Base-by-base conservation (phyloP, 2,888 invertebrate species). In the Ochropleura leucogaster region DNA sequence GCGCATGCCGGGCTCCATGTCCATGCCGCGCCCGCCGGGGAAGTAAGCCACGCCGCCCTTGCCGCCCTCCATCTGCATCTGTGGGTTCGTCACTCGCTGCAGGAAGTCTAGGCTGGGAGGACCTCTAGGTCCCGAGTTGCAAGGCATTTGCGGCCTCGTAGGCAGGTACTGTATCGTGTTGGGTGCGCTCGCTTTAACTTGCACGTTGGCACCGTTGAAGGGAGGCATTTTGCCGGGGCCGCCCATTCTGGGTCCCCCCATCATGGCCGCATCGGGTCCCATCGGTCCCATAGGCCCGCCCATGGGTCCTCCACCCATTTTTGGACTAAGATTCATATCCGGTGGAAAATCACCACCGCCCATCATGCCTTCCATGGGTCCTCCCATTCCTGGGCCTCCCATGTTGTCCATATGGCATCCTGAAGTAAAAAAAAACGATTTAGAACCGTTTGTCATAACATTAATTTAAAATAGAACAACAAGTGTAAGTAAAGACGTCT, bases 161-260 rank as follows among this genome's bases (percentile, higher is more conserved):
- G 99, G 99, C 93, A 99, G 97, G 97, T 99, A 99, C 97, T 99
- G 99, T 92, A 99, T 99, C 55, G 99, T 99, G 95, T 99, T 99
- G 0, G 99, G 99, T 16, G 99, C 99, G 94, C 98, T 99, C 14
- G 99, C 98, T 95, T 99, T 99, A 46, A 99, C 99, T 95, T 99
- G 98, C 60, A 99, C 98, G 94, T 98, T 99, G 14, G 96, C 96
- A 12, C 96, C 97, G 91, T 97, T 97, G 89, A 97, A 97, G 12
- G 97, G 97, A 20, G 96, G 94, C 96, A 96, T 96, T 82, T 96
- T 96, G 0, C 97, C 97, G 51, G 95, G 95, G 67, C 92, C 97
- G 70, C 97, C 97, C 93, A 97, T 97, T 18, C 97, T 96, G 63
- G 98, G 97, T 40, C 97, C 98, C 97, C 97, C 98, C 97, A 97